Percentiles rank a stretch among this genome's conserved stretches.
Conservation (phyloP, 1,140 invertebrate species). For the Manduca sexta region DNA sequence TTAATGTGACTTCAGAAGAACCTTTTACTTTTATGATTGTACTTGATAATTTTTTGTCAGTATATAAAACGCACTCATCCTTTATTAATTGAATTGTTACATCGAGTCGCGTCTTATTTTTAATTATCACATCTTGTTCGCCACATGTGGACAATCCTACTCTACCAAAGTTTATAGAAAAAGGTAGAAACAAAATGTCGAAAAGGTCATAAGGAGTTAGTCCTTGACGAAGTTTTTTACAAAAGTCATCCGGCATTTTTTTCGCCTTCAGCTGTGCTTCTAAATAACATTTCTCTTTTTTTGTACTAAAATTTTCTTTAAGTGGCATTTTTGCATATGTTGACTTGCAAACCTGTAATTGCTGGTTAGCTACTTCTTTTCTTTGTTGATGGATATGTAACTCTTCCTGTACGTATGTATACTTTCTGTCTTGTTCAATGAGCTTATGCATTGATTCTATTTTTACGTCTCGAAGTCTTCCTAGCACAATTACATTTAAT, state of each 20-base stretch:
- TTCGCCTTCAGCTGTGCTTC: not conserved
- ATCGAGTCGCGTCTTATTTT: constrained; percentile 46
- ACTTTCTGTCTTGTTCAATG: constrained; percentile 29
- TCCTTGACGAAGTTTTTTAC: constrained; percentile 19
- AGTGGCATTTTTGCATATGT: constrained; percentile 18
- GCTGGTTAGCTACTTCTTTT: constrained; percentile 24
- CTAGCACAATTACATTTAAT: constrained; percentile 32
- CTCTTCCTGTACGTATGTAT: constrained; percentile 46
- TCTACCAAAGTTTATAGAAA: constrained; percentile 45
- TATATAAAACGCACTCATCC: constrained; percentile 38
- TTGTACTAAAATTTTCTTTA: constrained; percentile 26
- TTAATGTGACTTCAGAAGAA: constrained; percentile 24
- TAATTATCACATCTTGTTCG: constrained; percentile 38
- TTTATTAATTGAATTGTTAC: constrained; percentile 38
- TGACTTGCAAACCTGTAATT: constrained; percentile 30
- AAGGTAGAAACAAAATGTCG: constrained; percentile 37
- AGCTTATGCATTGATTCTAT: constrained; percentile 55
- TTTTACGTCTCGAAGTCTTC: constrained; percentile 17
- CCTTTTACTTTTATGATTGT: constrained; percentile 34
- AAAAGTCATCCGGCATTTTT: constrained; percentile 25
- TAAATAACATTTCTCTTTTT: constrained; percentile 27
- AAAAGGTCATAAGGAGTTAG: constrained; percentile 41
- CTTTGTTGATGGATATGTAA: constrained; percentile 22
- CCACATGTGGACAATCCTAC: constrained; percentile 43
- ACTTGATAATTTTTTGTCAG: constrained; percentile 28